These are phyloP conservation scores for Brachyhypopomus gauderio DNA, from an alignment of 2,113 vertebrate species.

Conservation along the genomic window DNA sequence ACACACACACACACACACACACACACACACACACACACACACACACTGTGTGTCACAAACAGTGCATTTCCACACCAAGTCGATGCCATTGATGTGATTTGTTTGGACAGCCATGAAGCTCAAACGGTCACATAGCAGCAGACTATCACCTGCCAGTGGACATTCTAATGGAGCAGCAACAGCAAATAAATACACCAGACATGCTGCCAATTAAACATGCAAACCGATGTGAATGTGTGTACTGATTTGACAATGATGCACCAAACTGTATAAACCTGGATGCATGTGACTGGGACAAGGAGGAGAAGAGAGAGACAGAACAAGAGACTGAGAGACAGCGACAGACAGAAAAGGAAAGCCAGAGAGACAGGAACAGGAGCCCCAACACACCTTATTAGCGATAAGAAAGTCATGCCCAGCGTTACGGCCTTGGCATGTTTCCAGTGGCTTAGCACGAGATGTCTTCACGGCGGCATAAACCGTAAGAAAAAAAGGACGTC, in stretches of 20 bases:
- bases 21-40: background rate
- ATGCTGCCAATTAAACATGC: background rate
- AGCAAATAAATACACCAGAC: background rate
- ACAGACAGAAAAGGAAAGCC: background rate
- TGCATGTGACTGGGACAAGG: no score
- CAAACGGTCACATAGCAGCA: background rate
- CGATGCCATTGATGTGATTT: slow-evolving; percentile 41
- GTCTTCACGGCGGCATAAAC: slow-evolving; percentile 32
- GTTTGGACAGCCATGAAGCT: slow-evolving; percentile 30
- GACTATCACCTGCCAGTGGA: background rate
- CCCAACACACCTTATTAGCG: slow-evolving; percentile 1
- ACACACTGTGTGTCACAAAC: slow-evolving; percentile 13
- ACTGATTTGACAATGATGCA: background rate
- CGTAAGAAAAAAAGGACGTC: no score
- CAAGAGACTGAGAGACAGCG: background rate
- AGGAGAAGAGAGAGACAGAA: background rate
- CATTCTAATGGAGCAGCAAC: background rate
- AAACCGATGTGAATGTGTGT: background rate
- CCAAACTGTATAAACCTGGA: no score
- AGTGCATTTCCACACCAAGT: slow-evolving; percentile 29
- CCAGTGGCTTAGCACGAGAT: slow-evolving; percentile 38
- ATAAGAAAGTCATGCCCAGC: slow-evolving; percentile 34
- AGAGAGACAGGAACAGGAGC: background rate
- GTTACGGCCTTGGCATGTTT: slow-evolving; percentile 9
- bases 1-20: background rate